Base-by-base conservation (phyloP, 2,797 vertebrate genomes). In the Rhynchotus rufescens region DNA sequence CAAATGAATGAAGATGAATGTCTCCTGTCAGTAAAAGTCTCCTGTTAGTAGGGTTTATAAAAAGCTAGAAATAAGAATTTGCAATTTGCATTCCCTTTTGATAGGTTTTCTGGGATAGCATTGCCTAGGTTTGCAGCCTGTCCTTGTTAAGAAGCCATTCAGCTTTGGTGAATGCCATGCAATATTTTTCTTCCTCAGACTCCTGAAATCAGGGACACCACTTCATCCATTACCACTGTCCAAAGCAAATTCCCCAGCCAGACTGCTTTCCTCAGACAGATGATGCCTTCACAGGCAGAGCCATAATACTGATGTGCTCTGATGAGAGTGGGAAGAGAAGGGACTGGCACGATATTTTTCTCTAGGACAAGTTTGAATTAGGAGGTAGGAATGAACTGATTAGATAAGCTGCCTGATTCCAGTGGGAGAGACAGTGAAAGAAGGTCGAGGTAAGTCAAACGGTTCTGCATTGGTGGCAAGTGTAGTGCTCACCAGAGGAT, bases 1-100 rank as follows among this genome's bases (percentile, higher is more conserved):
- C 23, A 81, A 89, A 87, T 64, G 60, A 88, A 82, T 68, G 84
- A 89, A 81, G 75, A 75, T 34, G 38, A 89, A 84, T 66, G 52
- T 34, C 26, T 52, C 25, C 47, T 19, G 47, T 78, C 59, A 62
- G 75, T 72, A 80, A 84, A 92, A 77, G 76, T 66, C 54, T 82
- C 78, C 22, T n/a, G 83, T 32, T 62, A 79, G 81, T 67, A 80
- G n/a, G 19, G 45, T 65, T 45, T n/a, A 42, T 17, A 9, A 56
- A 90, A 75, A 86, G 78, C 12, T 19, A 26, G 25, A 56, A 52
- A 28, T 66, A 73, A 68, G 38, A 85, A 78, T 86, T 1, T 21
- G 32, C 26, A 49, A 65, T 68, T 91, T 75, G 26, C 71, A 23
- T 87, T 76, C 44, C 80, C 25, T 90, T 84, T 73, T 85, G 57